phyloP scores from a whole-genome alignment of 2,888 invertebrate species.

The Eustalomyia histrio region DNA sequence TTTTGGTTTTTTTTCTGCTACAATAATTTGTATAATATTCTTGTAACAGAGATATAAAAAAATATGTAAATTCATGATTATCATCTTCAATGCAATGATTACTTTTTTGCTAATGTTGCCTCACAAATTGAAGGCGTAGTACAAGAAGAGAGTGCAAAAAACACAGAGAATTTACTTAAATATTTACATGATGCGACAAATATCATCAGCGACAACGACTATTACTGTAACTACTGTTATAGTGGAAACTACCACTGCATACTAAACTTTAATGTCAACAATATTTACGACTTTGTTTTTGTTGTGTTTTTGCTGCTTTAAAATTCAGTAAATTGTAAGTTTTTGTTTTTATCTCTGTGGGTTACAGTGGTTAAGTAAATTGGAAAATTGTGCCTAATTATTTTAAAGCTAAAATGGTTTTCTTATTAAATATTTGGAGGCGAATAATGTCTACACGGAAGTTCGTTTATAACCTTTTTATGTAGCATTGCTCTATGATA shows the following conservation, averaged over 20 bases:
- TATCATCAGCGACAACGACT: too few species aligned
- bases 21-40: conserved; percentile 19
- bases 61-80: conserved; percentile 22
- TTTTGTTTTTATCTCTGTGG: neutral
- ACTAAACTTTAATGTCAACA: neutral
- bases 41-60: conserved; percentile 1
- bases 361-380: neutral
- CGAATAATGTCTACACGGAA: too few species aligned
- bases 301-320: neutral
- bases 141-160: neutral
- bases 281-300: neutral
- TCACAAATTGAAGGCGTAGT: conserved; percentile 33
- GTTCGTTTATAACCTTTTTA: too few species aligned
- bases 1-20: conserved; percentile 15
- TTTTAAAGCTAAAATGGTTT: neutral
- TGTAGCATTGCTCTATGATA: too few species aligned
- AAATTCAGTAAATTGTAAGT: neutral
- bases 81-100: neutral
- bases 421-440: neutral
- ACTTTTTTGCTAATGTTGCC: neutral
- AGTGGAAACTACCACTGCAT: neutral
- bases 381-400: neutral
- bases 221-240: neutral
- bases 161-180: neutral
- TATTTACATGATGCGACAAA: conserved; percentile 18